Conservation (phyloP, 2,113 vertebrate genomes). For the Proterorhinus semilunaris region DNA sequence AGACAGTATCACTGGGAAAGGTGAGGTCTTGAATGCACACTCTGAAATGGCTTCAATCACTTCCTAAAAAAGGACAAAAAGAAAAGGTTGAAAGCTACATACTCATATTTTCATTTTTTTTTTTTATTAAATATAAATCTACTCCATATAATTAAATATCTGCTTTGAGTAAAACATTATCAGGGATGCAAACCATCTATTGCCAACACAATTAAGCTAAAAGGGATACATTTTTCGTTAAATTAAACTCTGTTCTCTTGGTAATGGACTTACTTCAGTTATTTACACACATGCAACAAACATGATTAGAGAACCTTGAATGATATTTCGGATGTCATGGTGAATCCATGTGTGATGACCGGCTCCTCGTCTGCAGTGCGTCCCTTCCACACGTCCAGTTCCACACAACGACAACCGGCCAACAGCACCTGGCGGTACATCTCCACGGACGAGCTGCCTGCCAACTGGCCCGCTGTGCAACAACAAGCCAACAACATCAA, state of each 20-base stretch:
- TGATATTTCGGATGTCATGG: constrained; percentile 97
- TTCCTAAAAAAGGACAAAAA: constrained; percentile 79
- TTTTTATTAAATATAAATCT: no score
- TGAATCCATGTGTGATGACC: constrained; percentile 96
- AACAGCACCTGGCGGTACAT: constrained; percentile 97
- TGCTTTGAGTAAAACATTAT: no score
- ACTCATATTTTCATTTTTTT: no score
- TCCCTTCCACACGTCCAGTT: constrained; percentile 98
- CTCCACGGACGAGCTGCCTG: constrained; percentile 96
- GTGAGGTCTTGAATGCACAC: constrained; percentile 98
- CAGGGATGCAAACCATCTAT: no score
- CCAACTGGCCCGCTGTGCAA: constrained; percentile 90
- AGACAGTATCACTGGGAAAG: constrained; percentile 94
- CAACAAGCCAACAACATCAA: neutral
- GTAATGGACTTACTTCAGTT: no score
- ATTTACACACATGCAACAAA: neutral
- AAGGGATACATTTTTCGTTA: no score
- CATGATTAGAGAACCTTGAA: constrained; percentile 86
- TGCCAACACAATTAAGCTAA: no score
- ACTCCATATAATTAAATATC: no score
- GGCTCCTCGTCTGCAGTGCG: constrained; percentile 94
- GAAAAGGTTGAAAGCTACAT: no score
- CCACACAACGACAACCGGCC: constrained; percentile 96
- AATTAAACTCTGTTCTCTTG: neutral
- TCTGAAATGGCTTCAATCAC: constrained; percentile 99